phyloP scores from a whole-genome alignment of 2,888 invertebrate genomes.

The Folsomia candida region DNA sequence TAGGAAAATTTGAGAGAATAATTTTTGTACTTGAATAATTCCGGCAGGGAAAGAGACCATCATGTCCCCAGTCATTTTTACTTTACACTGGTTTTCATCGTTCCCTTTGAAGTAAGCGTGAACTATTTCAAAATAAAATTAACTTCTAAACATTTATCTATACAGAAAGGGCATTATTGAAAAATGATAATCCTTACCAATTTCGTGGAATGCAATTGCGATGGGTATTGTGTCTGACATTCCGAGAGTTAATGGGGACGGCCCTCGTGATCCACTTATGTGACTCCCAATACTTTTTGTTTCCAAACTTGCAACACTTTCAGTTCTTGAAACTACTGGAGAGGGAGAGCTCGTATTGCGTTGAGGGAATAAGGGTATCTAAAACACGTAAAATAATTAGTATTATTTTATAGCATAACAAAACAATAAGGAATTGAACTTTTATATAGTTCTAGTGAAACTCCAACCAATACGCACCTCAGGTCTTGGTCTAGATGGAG shows the following conservation, averaged over 20 bases:
- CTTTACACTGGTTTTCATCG: slow-evolving; percentile 76
- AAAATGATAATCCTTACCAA: too few species aligned
- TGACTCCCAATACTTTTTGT: slow-evolving; percentile 54
- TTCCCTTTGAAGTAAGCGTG: slow-evolving; percentile 94
- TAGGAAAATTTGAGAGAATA: too few species aligned
- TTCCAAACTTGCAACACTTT: slow-evolving; percentile 53
- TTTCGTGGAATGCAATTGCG: slow-evolving; percentile 97
- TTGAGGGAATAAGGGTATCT: slow-evolving; percentile 15
- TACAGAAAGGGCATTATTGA: too few species aligned
- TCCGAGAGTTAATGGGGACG: slow-evolving; percentile 91
- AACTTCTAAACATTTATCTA: too few species aligned
- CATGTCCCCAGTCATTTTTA: slow-evolving; percentile 94
- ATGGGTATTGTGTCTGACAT: slow-evolving; percentile 92
- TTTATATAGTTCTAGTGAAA: too few species aligned
- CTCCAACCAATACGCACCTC: too few species aligned
- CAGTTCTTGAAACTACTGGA: slow-evolving; percentile 64
- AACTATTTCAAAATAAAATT: slow-evolving; percentile 56
- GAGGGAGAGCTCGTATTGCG: slow-evolving; percentile 48
- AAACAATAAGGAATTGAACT: too few species aligned
- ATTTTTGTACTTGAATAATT: slow-evolving; percentile 85
- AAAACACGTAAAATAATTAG: too few species aligned
- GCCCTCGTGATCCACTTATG: slow-evolving; percentile 81
- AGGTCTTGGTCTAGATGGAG: slow-evolving; percentile 75
- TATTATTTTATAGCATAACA: too few species aligned
- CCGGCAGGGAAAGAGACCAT: slow-evolving; percentile 98